Evolutionary conservation across 2,797 vertebrate species (phyloP).

Genomic region (Phoeniculus purpureus): DNA sequence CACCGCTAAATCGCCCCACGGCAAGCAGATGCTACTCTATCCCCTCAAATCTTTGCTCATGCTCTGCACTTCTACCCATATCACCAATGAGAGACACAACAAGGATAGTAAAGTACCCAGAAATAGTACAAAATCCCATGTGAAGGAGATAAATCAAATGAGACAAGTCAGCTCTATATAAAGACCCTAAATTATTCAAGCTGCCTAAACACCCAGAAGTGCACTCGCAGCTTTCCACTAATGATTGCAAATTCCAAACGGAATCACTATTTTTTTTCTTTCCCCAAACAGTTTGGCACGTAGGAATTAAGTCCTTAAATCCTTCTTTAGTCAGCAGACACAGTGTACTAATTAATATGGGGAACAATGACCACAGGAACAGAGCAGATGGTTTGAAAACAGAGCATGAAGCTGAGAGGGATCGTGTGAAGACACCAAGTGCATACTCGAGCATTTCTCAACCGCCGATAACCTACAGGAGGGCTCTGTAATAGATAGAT

Average conservation of each 20-base stretch:
- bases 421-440: not conserved
- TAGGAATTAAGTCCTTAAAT: slow-evolving; percentile 54
- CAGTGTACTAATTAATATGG: slow-evolving; percentile 46
- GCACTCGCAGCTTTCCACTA: slow-evolving; percentile 50
- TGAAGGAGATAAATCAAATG: slow-evolving; percentile 52
- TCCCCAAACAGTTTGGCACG: not conserved
- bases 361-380: slow-evolving; percentile 51
- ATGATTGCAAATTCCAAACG: slow-evolving; percentile 54
- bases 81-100: slow-evolving; percentile 32
- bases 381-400: slow-evolving; percentile 35
- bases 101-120: slow-evolving; percentile 43
- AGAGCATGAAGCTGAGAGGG: not conserved
- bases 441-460: not conserved
- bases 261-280: not conserved
- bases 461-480: not conserved
- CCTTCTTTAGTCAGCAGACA: slow-evolving; percentile 42
- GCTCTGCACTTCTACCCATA: not conserved
- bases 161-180: slow-evolving; percentile 66
- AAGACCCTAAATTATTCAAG: slow-evolving; percentile 66
- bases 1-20: not conserved
- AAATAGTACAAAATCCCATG: slow-evolving; percentile 51
- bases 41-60: not conserved
- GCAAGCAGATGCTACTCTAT: slow-evolving; percentile 35
- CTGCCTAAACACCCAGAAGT: slow-evolving; percentile 63
- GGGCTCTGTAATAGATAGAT: not conserved